Conservation (phyloP, 2,888 invertebrate species). For the Cataglyphis livida region DNA sequence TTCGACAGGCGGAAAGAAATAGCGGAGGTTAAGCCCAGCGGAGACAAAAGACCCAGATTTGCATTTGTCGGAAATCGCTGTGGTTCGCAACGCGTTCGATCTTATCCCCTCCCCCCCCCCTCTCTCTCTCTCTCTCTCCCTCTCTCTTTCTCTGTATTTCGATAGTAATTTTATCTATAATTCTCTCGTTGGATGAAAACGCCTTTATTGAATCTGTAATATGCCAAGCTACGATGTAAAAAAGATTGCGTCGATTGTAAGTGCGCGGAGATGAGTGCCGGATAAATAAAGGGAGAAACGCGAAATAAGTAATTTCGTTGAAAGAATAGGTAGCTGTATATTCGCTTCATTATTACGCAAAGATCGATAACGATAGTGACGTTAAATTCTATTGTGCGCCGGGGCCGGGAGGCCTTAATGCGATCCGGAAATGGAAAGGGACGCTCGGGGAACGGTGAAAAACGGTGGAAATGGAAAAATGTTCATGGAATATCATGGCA, state of each 20-base stretch:
- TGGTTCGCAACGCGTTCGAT: neutral
- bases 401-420: conserved; percentile 66
- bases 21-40: conserved; percentile 12
- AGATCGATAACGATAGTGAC: conserved; percentile 70
- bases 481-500: conserved; percentile 68
- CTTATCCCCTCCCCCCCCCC: neutral
- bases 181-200: conserved; percentile 19
- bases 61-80: neutral
- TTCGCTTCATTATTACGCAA: conserved; percentile 61
- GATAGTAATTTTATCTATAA: conserved; percentile 9
- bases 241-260: conserved; percentile 10
- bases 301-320: conserved; percentile 37
- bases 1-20: conserved; percentile 49
- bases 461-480: conserved; percentile 70
- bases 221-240: neutral
- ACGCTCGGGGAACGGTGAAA: conserved; percentile 16
- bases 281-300: conserved; percentile 20
- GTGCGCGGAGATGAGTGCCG: conserved; percentile 39
- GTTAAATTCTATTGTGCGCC: conserved; percentile 73
- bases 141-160: neutral
- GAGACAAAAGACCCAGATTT: conserved; percentile 18
- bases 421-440: conserved; percentile 70
- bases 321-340: conserved; percentile 40
- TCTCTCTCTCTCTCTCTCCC: neutral
- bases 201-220: neutral